Evolutionary conservation across 2,888 invertebrate species (phyloP), one percentile per base, ranked within the genome.

Genomic region (Artemia sinica): DNA sequence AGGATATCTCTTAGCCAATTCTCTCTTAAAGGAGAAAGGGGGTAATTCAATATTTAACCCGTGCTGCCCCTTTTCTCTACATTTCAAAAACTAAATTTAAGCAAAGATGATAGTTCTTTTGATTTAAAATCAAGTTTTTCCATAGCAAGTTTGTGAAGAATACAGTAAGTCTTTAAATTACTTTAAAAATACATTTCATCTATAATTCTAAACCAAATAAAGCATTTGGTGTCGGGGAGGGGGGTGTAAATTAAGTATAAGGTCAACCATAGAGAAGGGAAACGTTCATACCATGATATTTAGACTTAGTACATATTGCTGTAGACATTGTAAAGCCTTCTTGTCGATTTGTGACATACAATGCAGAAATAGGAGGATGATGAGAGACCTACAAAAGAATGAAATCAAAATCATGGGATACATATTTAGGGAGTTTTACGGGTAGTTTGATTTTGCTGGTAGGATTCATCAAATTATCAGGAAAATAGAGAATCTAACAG

Each of bases 241-340:
- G 58, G 58, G 58, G 58, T 5, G 58, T 13, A 8, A 7, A 4
- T 4, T 2, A 28, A 28, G 28, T 2, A 28, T 28, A 28, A 28
- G 1, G 28, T 28, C 28, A 28, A 28, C 28, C 1, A 28, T 28
- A 28, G 28, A 28, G 28, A 28, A 28, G 58, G 58, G 41, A 68
- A n/a, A 13, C 28, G 65, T 71, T 71, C 79, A 77, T 75, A 85
- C 92, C 94, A 76, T 94, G 94, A 79, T 93, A 95, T 79, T 94
- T 95, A 68, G 94, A 94, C 76, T 91, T 87, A 41, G 94, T 92
- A 73, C 94, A 81, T 74, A 95, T 86, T 74, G 91, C 91, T 70
- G 92, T 91, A 74, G 88, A 87, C 74, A 95, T 89, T 72, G 89
- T 87, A 78, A 87, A 95, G 0, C 95, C 95, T 75, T 92, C 94